Evolutionary conservation across 1,140 invertebrate genomes (phyloP).

Genomic region (Sycophila sp.): DNA sequence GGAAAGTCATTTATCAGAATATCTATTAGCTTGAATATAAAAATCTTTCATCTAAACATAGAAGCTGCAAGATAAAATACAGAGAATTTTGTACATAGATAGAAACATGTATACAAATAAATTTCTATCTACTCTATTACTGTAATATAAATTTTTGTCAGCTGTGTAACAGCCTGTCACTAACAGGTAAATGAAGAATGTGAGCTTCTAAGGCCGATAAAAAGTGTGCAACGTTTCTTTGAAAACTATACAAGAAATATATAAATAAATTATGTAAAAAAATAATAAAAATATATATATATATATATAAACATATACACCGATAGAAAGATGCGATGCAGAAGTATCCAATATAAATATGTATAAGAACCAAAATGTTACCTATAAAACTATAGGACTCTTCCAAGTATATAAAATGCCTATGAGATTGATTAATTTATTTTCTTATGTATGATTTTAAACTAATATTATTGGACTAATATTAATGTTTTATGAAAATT

Average conservation of each 20-base stretch:
- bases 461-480: conserved; percentile 15
- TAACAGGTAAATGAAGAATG: conserved; percentile 31
- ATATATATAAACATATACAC: conserved; percentile 28
- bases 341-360: conserved; percentile 27
- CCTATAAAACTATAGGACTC: conserved; percentile 33
- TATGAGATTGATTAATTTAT: conserved; percentile 32
- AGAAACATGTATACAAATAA: conserved; percentile 31
- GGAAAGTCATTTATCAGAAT: background rate
- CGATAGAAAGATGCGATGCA: conserved; percentile 21
- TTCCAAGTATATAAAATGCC: conserved; percentile 14
- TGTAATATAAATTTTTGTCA: conserved; percentile 48
- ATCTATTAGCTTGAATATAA: background rate
- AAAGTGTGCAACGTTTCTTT: conserved; percentile 42
- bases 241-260: conserved; percentile 33
- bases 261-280: conserved; percentile 42
- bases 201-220: conserved; percentile 39
- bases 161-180: conserved; percentile 40
- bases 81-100: conserved; percentile 44
- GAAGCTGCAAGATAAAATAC: conserved; percentile 17
- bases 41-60: conserved; percentile 19
- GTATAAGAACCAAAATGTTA: conserved; percentile 39
- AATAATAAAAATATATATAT: conserved; percentile 18
- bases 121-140: conserved; percentile 42
- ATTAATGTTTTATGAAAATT: conserved; percentile 24
- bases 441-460: conserved; percentile 27